phyloP scores from a whole-genome alignment of 2,797 vertebrate genomes.

The Coregonus ussuriensis region DNA sequence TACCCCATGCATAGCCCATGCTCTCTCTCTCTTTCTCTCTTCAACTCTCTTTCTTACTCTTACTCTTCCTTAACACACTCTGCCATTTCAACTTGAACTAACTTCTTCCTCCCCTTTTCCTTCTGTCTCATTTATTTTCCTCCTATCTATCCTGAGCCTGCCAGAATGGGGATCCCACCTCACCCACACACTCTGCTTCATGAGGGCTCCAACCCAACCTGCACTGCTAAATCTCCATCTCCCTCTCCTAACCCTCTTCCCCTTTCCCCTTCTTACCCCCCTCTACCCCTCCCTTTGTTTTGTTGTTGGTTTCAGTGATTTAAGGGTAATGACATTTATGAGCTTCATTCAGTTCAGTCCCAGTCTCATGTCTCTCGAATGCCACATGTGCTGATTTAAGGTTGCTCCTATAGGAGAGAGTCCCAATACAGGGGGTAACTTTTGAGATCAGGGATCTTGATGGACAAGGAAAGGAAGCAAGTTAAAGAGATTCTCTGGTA shows the following conservation, averaged over 20 bases:
- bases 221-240: background rate
- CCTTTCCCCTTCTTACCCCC: background rate
- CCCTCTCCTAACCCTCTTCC: too few species aligned
- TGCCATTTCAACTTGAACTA: background rate
- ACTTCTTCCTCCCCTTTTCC: background rate
- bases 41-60: background rate
- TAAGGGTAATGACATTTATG: background rate
- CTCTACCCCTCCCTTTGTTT: background rate
- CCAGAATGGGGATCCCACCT: background rate
- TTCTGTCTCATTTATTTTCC: background rate
- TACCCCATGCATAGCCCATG: background rate
- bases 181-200: background rate
- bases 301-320: background rate
- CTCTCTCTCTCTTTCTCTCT: background rate
- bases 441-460: background rate
- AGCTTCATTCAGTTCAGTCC: background rate
- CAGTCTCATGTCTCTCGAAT: too few species aligned
- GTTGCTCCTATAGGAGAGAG: background rate
- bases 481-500: too few species aligned
- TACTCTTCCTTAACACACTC: background rate
- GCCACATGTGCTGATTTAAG: background rate
- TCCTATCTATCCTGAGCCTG: background rate
- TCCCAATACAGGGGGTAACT: background rate
- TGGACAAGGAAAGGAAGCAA: too few species aligned
- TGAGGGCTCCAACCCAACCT: background rate